Base-by-base conservation (phyloP, 2,113 vertebrate genomes). In the Actenoides hombroni region DNA sequence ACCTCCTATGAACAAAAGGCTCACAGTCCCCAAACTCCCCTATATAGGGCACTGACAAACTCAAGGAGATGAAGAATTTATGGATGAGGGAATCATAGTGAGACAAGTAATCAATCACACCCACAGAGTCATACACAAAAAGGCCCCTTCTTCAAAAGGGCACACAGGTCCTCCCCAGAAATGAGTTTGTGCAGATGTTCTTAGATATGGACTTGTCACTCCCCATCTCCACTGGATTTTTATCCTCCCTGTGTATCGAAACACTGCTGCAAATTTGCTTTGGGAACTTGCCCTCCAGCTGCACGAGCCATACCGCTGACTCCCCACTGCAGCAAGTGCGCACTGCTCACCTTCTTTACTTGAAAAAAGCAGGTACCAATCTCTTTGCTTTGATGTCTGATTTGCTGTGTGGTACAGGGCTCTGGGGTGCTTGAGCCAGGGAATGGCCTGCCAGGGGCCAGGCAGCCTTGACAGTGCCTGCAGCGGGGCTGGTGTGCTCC, bases 41-140 rank as follows among this genome's bases (percentile, higher is more conserved):
- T 64, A 12, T 56, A 42, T 39, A 84, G 59, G 19, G 48, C 74
- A 63, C 39, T 56, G 64, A 75, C 54, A 94, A 20, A 61, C 60
- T 86, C 60, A 81, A 91, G 74, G 70, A 87, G 67, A 87, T 53
- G 70, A 90, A 82, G 29, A 76, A 92, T 70, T 93, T 85, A 90
- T 75, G 70, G 46, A 63, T 28, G 15, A 12, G 10, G 12, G 46
- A 87, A 37, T 31, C 5, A 0, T 11, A 46, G 46, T 31, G 48
- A 90, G 42, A 44, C 8, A n/a, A 68, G 35, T 16, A 81, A 82
- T 70, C 69, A 35, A 18, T 67, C 91, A 85, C 48, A 83, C 23
- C 13, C 49, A 25, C 28, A 56, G 56, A 67, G 11, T 35, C 3
- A 3, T 28, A n/a, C 35, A 80, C 19, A 51, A 28, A 68, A 31